Evolutionary conservation across 2,113 vertebrate species (phyloP).

Genomic region (Archilochus colubris): DNA sequence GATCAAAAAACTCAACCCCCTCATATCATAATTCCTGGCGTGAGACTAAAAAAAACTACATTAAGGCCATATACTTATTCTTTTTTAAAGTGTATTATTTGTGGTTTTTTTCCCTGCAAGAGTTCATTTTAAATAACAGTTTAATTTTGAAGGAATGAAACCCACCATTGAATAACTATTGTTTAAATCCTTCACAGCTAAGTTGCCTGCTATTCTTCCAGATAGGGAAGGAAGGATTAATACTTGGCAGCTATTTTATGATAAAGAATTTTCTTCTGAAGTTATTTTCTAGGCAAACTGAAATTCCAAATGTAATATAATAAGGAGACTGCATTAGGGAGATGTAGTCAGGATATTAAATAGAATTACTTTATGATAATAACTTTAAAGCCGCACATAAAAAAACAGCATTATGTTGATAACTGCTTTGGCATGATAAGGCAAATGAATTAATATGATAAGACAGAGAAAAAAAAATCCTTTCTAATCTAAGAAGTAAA

Average conservation of each 20-base stretch:
- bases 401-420: neutral
- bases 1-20: rapidly evolving
- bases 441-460: neutral
- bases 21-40: neutral
- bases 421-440: neutral
- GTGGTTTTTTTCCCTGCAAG: neutral
- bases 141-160: neutral
- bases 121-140: neutral
- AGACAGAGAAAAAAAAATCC: neutral
- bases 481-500: neutral
- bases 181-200: neutral
- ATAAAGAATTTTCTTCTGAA: neutral
- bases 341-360: neutral
- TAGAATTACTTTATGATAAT: neutral
- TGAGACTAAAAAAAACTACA: neutral
- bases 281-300: neutral
- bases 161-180: neutral
- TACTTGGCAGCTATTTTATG: neutral
- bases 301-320: neutral
- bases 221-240: neutral
- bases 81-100: neutral
- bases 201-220: neutral
- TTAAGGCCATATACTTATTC: neutral
- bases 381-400: neutral
- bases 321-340: neutral